These are phyloP conservation scores for Regulus satrapa DNA, from an alignment of 2,113 vertebrate genomes.

Conservation along the genomic window DNA sequence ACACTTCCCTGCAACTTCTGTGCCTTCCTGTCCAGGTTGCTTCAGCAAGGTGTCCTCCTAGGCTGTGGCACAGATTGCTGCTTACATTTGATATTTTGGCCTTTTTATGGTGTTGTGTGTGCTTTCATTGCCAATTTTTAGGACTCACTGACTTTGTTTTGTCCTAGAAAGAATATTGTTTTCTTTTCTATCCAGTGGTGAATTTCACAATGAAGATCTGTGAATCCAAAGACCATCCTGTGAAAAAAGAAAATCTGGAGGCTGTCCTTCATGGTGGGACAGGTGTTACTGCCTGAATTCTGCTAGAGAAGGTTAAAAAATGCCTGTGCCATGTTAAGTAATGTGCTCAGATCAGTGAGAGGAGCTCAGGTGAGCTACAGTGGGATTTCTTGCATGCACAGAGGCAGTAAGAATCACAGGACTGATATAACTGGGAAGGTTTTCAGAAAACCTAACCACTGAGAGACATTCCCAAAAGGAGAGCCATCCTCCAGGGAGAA, in stretches of 20 bases:
- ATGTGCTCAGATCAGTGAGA: background rate
- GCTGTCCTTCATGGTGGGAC: background rate
- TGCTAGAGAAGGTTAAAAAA: background rate
- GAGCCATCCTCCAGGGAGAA: background rate
- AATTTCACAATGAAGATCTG: background rate
- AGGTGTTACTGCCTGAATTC: background rate
- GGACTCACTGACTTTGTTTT: background rate
- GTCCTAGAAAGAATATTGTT: background rate
- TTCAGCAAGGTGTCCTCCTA: background rate
- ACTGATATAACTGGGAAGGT: background rate
- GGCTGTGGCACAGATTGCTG: background rate
- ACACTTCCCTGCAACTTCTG: background rate
- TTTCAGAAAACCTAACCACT: background rate
- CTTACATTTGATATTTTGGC: background rate
- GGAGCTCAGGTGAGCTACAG: background rate
- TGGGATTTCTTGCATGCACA: background rate
- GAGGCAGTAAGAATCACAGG: background rate
- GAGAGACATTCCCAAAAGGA: background rate
- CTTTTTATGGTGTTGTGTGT: background rate
- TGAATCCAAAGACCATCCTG: background rate
- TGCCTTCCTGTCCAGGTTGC: background rate
- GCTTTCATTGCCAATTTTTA: background rate
- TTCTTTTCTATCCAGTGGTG: background rate
- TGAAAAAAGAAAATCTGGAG: background rate
- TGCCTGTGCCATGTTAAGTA: background rate